A percentile compares a stretch with the other conserved stretches of the same genome.
phyloP scores from a whole-genome alignment of 2,888 invertebrate genomes.

The Sphaerophoria rueppellii region DNA sequence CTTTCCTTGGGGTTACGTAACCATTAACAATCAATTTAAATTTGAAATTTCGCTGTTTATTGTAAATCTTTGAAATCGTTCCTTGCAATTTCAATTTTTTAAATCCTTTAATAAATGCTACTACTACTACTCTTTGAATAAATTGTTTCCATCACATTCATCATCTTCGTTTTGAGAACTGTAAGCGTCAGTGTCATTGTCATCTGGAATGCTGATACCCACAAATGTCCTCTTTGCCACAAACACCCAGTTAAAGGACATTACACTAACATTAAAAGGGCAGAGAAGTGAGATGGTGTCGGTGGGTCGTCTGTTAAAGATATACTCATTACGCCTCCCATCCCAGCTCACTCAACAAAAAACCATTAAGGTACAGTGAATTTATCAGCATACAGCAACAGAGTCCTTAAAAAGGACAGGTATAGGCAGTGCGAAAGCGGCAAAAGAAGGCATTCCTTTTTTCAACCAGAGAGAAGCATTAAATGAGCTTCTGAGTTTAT shows the following conservation, averaged over 20 bases:
- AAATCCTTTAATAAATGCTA: background rate
- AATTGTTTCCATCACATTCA: background rate
- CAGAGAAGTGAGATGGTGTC: conserved; percentile 3
- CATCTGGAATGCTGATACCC: background rate
- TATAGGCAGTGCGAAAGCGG: background rate
- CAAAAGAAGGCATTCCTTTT: background rate
- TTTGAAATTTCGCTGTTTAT: no score
- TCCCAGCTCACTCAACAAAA: conserved; percentile 9
- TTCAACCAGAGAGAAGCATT: conserved; percentile 13
- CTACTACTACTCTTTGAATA: no score
- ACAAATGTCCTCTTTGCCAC: background rate
- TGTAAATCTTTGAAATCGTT: no score
- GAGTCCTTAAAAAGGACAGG: conserved; percentile 49
- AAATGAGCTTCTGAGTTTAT: conserved; percentile 55
- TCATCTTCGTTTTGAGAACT: conserved; percentile 53
- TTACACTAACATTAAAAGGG: conserved; percentile 6
- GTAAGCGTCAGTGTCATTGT: conserved; percentile 44
- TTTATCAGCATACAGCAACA: conserved; percentile 15
- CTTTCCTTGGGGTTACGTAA: no score
- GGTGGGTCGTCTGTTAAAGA: conserved; percentile 1
- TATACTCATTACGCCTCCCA: conserved; percentile 14
- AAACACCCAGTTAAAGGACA: conserved; percentile 16
- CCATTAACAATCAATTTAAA: no score
- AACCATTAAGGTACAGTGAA: conserved; percentile 23
- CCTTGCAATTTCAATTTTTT: no score